These are phyloP conservation scores for Dione juno DNA, from an alignment of 2,888 invertebrate genomes.

Conservation along the genomic window DNA sequence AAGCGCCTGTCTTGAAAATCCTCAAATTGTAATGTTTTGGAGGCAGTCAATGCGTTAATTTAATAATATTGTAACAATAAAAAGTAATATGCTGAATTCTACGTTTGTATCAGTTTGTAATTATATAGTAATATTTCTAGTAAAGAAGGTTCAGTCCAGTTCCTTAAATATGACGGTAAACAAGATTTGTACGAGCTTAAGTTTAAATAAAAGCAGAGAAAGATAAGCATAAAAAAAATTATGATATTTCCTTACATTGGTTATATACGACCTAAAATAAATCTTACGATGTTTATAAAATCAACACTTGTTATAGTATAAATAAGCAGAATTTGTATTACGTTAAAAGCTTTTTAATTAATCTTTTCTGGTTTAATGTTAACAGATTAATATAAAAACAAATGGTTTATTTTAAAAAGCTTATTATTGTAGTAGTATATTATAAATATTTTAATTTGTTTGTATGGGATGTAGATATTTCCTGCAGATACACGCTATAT, in stretches of 20 bases:
- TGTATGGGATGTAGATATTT: too few species aligned
- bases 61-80: too few species aligned
- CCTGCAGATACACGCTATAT: too few species aligned
- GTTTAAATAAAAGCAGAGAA: conserved; percentile 8
- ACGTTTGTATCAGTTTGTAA: neutral
- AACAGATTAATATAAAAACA: neutral
- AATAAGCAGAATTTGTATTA: neutral
- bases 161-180: neutral
- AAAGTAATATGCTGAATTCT: too few species aligned
- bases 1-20: too few species aligned
- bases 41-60: too few species aligned
- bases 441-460: too few species aligned
- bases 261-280: conserved; percentile 10
- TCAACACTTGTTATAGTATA: neutral
- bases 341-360: neutral
- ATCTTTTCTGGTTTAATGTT: neutral
- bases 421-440: neutral
- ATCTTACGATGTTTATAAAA: neutral
- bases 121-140: neutral
- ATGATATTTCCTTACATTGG: conserved; percentile 9
- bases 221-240: neutral
- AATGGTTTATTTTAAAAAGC: neutral
- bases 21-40: too few species aligned
- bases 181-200: conserved; percentile 1
- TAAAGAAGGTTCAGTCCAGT: too few species aligned